Conservation (phyloP, 2,113 vertebrate genomes). For the Sorex fumeus region DNA sequence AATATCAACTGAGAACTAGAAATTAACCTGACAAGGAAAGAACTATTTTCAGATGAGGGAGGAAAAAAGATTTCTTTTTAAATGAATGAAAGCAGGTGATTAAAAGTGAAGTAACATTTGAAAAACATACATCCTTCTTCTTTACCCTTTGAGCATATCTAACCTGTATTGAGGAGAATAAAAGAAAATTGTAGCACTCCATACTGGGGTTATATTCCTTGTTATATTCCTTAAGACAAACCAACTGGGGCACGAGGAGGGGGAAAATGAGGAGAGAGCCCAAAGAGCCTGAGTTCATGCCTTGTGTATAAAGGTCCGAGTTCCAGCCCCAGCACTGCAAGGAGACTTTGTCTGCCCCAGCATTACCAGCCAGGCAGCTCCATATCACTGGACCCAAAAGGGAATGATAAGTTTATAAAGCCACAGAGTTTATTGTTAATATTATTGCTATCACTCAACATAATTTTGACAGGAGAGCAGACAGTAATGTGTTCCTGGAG, state of each 20-base stretch:
- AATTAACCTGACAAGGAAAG: slow-evolving; percentile 51
- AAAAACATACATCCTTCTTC: not conserved
- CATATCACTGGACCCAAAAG: too few species aligned
- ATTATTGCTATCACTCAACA: slow-evolving; percentile 52
- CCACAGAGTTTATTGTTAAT: not conserved
- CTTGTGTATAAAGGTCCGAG: too few species aligned
- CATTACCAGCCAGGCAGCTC: too few species aligned
- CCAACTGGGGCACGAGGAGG: not conserved
- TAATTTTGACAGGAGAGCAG: slow-evolving; percentile 57
- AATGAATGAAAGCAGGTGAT: slow-evolving; percentile 22
- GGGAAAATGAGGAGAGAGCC: too few species aligned
- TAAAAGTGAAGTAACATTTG: not conserved
- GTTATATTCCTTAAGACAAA: slow-evolving; percentile 49
- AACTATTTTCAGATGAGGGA: slow-evolving; percentile 41
- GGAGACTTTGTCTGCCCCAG: too few species aligned
- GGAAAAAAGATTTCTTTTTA: slow-evolving; percentile 34
- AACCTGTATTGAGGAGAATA: not conserved
- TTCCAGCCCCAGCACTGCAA: too few species aligned
- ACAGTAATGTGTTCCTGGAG: slow-evolving; percentile 41
- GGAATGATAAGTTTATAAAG: slow-evolving; percentile 50
- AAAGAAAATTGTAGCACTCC: not conserved
- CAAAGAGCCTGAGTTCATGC: too few species aligned
- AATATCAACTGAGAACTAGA: slow-evolving; percentile 54
- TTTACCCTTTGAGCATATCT: not conserved
- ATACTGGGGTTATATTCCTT: slow-evolving; percentile 15